phyloP scores from a whole-genome alignment of 1,140 invertebrate genomes.

The Sarcophaga peregrina region DNA sequence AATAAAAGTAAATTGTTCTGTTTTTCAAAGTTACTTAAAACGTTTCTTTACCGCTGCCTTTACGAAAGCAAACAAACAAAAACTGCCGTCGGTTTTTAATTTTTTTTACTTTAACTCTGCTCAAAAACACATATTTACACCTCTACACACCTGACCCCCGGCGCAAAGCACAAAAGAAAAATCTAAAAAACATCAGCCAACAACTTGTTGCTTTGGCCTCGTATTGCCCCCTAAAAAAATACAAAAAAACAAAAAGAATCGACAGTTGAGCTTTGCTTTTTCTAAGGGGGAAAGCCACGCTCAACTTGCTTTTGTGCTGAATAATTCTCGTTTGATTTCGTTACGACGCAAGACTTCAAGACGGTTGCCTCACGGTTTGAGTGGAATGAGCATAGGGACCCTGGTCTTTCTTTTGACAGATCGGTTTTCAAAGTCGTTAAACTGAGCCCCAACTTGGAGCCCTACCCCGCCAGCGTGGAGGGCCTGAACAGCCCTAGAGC shows the following conservation, averaged over 20 bases:
- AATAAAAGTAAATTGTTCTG: neutral
- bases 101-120: no score
- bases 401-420: constrained; percentile 66
- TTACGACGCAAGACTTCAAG: constrained; percentile 64
- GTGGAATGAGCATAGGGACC: constrained; percentile 67
- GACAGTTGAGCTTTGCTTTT: constrained; percentile 4
- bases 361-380: constrained; percentile 67
- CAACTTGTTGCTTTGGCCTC: constrained; percentile 42
- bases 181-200: neutral
- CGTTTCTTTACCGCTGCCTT: no score
- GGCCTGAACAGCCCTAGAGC: constrained; percentile 67
- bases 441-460: constrained; percentile 68
- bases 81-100: no score
- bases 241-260: no score
- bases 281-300: constrained; percentile 21
- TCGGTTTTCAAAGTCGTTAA: constrained; percentile 67
- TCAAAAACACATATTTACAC: no score
- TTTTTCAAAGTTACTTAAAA: no score
- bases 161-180: neutral
- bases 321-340: constrained; percentile 55
- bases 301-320: constrained; percentile 20
- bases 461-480: constrained; percentile 68
- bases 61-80: no score
- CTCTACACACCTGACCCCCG: no score
- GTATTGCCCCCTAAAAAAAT: no score